Evolutionary conservation across 2,797 vertebrate genomes (phyloP), one percentile per base, ranked within the genome.

Genomic region (Rousettus madagascariensis): DNA sequence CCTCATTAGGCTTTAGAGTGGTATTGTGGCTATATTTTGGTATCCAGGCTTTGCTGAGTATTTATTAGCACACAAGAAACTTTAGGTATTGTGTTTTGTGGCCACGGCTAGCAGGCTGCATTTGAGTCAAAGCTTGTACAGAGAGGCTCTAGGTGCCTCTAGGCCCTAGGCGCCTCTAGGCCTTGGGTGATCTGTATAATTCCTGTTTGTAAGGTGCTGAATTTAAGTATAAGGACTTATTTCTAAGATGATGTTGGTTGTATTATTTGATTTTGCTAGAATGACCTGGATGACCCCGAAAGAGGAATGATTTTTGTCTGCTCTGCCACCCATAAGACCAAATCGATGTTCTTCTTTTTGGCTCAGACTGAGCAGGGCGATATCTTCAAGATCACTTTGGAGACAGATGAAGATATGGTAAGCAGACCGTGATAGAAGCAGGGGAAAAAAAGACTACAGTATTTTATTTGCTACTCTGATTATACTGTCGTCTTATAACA

Each of bases 291-390:
- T 90, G 99, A 99, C 97, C 99, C 99, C 2, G 99, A 99, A 97
- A 99, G 99, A 69, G 99, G 99, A 92, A 99, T 99, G 99, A 99
- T 99, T 97, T 99, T 99, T 96, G 99, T 99, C 95, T 99, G 99
- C 98, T 99, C 99, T 83, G 99, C 99, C 55, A 99, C 99, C 4
- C 99, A 99, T 98, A 99, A 99, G 98, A 99, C 99, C 98, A 99
- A 99, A 97, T 99, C 99, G 46, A 99, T 99, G 99, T 99, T 99
- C 98, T 99, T 99, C 98, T 99, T 99, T 98, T 98, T 99, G 98
- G 99, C 99, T 71, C 99, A 99, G 98, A 99, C 99, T 0, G 99
- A 99, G 98, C 99, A 99, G 97, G 99, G 99, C 8, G 99, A 99
- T 97, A 99, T 99, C 95, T 99, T 99, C 95, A 99, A 99, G 97